phyloP scores from a whole-genome alignment of 2,797 vertebrate genomes.

The Buceros bicornis region DNA sequence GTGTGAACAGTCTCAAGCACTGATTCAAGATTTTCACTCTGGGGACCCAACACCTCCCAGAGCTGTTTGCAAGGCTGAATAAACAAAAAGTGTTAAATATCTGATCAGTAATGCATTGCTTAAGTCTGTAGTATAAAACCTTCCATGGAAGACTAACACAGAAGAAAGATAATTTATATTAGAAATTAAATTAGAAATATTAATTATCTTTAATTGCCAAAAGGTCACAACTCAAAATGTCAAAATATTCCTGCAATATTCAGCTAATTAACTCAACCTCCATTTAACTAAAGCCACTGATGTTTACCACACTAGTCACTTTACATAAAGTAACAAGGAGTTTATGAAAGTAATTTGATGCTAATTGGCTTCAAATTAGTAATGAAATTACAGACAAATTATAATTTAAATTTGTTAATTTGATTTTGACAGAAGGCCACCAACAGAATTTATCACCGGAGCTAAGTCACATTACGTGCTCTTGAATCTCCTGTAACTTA shows the following conservation, averaged over 20 bases:
- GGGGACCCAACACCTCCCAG: background rate
- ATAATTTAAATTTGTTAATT: background rate
- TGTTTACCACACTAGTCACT: background rate
- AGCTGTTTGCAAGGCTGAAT: background rate
- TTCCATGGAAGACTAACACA: background rate
- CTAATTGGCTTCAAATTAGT: background rate
- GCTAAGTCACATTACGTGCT: background rate
- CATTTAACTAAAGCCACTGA: constrained; percentile 3
- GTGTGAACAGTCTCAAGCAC: background rate
- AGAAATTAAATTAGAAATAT: background rate
- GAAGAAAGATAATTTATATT: background rate
- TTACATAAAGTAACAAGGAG: constrained; percentile 2
- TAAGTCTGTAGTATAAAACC: background rate
- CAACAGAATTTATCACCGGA: background rate
- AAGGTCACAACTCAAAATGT: constrained; percentile 9
- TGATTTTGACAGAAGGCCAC: constrained; percentile 8
- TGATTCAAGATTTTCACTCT: background rate
- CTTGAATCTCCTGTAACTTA: background rate
- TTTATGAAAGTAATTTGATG: background rate
- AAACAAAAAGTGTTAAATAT: background rate
- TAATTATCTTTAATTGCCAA: background rate
- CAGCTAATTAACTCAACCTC: constrained; percentile 20
- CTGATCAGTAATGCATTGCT: background rate
- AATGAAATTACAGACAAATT: background rate
- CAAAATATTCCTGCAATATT: background rate